phyloP scores from a whole-genome alignment of 53 echinoderm and acorn worm genomes.

The Astropecten irregularis region DNA sequence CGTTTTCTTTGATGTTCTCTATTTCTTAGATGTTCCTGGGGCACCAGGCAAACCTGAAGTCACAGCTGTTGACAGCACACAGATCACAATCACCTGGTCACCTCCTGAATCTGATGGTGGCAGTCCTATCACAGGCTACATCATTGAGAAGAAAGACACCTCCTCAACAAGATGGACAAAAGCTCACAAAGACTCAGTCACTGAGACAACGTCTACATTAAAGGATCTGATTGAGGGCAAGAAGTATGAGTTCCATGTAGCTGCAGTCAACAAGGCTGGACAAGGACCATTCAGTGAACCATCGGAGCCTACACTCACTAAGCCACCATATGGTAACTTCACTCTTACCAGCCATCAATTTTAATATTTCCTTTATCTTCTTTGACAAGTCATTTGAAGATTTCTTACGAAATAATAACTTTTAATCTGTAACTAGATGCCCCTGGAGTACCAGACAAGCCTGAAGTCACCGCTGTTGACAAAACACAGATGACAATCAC shows the following conservation, averaged over 20 bases:
- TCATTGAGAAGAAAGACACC: constrained; percentile 81
- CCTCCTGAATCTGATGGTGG: constrained; percentile 87
- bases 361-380: too few relatives aligned
- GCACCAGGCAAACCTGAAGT: constrained; percentile 73
- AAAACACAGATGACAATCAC: constrained; percentile 60
- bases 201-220: constrained; percentile 68
- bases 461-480: constrained; percentile 58
- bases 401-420: too few relatives aligned
- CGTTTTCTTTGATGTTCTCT: too few relatives aligned
- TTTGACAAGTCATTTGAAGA: too few relatives aligned
- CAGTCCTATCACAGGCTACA: constrained; percentile 82
- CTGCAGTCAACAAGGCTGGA: constrained; percentile 63
- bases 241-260: constrained; percentile 78
- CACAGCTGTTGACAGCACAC: constrained; percentile 67
- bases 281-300: constrained; percentile 54
- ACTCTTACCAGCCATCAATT: background rate
- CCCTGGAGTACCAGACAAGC: constrained; percentile 73
- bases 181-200: constrained; percentile 62
- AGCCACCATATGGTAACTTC: constrained; percentile 54
- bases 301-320: constrained; percentile 53
- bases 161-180: constrained; percentile 73
- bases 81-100: constrained; percentile 85
- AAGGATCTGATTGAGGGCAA: constrained; percentile 76
- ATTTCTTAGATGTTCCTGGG: constrained; percentile 58
- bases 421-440: too few relatives aligned